A percentile compares a stretch with the other conserved stretches of the same genome.
Conservation (phyloP, 2,888 invertebrate genomes). For the Acanthosepion esculentum region DNA sequence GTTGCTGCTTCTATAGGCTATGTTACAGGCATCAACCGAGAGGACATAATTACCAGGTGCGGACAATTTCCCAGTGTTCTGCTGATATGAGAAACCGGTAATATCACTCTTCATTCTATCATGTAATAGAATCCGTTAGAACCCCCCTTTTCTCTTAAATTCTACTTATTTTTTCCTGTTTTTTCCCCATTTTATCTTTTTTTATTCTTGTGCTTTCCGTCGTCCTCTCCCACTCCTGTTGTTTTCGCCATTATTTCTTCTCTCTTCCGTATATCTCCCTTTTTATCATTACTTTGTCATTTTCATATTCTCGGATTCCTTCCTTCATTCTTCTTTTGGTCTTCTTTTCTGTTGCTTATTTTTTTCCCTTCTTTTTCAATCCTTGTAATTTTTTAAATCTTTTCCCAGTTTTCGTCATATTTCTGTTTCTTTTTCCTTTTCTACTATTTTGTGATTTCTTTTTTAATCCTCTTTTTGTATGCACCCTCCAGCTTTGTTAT, state of each 20-base stretch:
- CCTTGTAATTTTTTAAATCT: background rate
- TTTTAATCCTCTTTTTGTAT: too few relatives aligned
- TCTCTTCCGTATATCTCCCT: background rate
- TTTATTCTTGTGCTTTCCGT: background rate
- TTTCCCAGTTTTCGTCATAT: background rate
- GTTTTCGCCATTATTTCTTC: background rate
- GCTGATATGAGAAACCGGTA: too few relatives aligned
- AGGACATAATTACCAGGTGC: too few relatives aligned
- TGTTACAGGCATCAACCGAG: too few relatives aligned
- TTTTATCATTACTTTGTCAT: too few relatives aligned
- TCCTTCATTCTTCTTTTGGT: background rate
- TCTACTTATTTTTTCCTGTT: background rate
- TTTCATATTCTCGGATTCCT: background rate
- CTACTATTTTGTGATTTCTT: background rate
- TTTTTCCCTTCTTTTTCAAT: background rate
- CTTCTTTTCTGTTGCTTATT: background rate
- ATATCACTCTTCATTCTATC: too few relatives aligned
- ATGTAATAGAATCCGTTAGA: background rate
- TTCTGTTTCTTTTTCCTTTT: background rate
- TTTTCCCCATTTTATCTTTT: background rate
- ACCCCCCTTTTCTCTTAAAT: background rate
- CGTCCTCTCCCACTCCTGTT: background rate
- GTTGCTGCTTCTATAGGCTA: too few relatives aligned
- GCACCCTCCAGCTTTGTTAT: too few relatives aligned
- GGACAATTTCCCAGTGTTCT: too few relatives aligned